Evolutionary conservation across 2,888 invertebrate species (phyloP), one percentile per base, ranked within the genome.

Genomic region (Nymphalis c-album): DNA sequence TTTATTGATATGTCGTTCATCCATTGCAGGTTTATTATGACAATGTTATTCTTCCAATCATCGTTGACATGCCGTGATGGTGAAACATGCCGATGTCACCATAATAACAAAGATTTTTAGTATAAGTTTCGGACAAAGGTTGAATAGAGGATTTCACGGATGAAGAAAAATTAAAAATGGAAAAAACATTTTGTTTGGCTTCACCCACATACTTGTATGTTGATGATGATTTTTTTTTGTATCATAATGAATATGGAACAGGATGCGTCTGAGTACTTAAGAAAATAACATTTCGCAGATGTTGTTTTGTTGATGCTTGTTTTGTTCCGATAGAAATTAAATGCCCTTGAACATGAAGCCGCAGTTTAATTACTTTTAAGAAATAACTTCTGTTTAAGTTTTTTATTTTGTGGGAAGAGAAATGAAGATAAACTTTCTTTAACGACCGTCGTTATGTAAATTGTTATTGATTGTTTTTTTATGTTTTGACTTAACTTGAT

Each of bases 181-280:
- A 58, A 55, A 31, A 31, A 55, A 31, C 53, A 55, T 65, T 65
- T 64, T 20, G 47, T 60, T 46, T 47, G 47, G 60, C 55, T 60
- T 60, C 64, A 31, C 18, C 51, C 47, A 16, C 17, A 57, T 60
- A 48, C 4, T 45, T 60, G 60, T 51, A 55, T 60, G 55, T 60
- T 60, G 46, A 31, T 59, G 64, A 40, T 13, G 18, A 64, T 26
- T 47, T 60, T 64, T n/a, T 64, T 60, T 60, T 48, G 26, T 18
- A 45, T 17, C 59, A 55, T 57, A 57, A 40, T 58, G 57, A 50
- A 67, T 69, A 67, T 69, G 67, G 63, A 60, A 58, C 60, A 69
- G 67, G 67, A 67, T 63, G 35, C 58, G 50, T 40, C 53, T 63
- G 35, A 18, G 26, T 53, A 50, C 51, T 67, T 45, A n/a, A 51